These are phyloP conservation scores for Drosophila orosa DNA, from an alignment of 1,140 invertebrate genomes.

Conservation along the genomic window DNA sequence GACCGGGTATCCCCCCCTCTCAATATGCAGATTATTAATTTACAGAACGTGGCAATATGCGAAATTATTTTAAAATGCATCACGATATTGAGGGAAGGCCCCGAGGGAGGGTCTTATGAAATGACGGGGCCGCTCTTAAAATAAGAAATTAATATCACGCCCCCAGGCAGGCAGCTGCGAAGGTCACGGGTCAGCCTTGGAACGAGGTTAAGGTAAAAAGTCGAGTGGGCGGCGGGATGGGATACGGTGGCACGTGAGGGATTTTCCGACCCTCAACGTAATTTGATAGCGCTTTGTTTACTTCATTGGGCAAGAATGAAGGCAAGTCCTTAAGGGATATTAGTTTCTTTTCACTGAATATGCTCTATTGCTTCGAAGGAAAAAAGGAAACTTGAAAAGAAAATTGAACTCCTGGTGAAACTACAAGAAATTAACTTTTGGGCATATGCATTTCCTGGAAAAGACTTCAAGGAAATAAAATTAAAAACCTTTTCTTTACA, in stretches of 20 bases:
- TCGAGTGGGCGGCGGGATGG: background rate
- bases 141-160: conserved; percentile 63
- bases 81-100: conserved; percentile 7
- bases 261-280: conserved; percentile 8
- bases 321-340: conserved; percentile 6
- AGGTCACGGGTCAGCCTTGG: conserved; percentile 28
- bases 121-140: conserved; percentile 46
- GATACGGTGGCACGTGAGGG: conserved; percentile 14
- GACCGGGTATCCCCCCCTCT: background rate
- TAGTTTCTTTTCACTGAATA: conserved; percentile 6
- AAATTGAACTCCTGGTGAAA: conserved; percentile 8
- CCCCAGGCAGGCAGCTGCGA: conserved; percentile 13
- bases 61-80: conserved; percentile 45
- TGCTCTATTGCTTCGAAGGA: background rate
- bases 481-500: background rate
- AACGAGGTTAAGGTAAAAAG: conserved; percentile 4
- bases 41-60: conserved; percentile 57
- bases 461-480: background rate
- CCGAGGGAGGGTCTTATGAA: background rate
- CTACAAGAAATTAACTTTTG: background rate
- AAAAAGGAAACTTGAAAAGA: background rate
- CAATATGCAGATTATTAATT: conserved; percentile 63
- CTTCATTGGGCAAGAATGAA: conserved; percentile 17
- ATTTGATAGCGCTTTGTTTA: conserved; percentile 35
- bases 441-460: background rate